phyloP scores from a whole-genome alignment of 2,888 invertebrate genomes.

The Polymixis lichenea region DNA sequence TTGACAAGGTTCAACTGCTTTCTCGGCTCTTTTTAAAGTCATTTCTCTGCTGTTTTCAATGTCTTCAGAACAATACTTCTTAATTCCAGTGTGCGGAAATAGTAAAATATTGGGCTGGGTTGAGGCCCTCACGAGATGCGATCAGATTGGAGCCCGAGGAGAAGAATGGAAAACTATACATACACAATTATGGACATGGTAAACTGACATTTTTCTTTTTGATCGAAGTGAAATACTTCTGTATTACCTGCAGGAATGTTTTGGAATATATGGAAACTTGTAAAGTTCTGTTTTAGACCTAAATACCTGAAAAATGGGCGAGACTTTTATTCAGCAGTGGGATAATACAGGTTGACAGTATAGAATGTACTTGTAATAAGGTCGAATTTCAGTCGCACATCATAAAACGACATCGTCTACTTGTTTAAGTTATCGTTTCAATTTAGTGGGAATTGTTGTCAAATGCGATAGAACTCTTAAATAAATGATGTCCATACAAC shows the following conservation, averaged over 20 bases:
- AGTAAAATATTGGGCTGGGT: slow-evolving; percentile 92
- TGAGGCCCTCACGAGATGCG: slow-evolving; percentile 92
- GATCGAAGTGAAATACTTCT: neutral
- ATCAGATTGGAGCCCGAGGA: slow-evolving; percentile 92
- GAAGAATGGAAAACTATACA: slow-evolving; percentile 87
- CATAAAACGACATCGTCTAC: neutral
- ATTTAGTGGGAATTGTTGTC: neutral
- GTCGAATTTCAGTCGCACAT: neutral
- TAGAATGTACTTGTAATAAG: too few species aligned
- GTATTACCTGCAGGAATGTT: neutral
- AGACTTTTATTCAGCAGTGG: neutral
- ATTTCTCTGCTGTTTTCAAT: too few species aligned
- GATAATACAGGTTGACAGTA: neutral
- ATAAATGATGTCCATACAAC: neutral
- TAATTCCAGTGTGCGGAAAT: slow-evolving; percentile 87
- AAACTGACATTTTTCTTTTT: slow-evolving; percentile 13
- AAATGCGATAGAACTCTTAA: neutral
- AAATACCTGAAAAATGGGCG: too few species aligned
- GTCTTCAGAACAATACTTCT: neutral
- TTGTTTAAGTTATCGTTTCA: neutral
- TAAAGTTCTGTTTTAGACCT: neutral
- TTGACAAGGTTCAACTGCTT: too few species aligned
- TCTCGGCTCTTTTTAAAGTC: too few species aligned
- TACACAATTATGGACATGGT: slow-evolving; percentile 97
- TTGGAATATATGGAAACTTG: neutral